Evolutionary conservation across 2,113 vertebrate species (phyloP).

Genomic region (Dinomys branickii): DNA sequence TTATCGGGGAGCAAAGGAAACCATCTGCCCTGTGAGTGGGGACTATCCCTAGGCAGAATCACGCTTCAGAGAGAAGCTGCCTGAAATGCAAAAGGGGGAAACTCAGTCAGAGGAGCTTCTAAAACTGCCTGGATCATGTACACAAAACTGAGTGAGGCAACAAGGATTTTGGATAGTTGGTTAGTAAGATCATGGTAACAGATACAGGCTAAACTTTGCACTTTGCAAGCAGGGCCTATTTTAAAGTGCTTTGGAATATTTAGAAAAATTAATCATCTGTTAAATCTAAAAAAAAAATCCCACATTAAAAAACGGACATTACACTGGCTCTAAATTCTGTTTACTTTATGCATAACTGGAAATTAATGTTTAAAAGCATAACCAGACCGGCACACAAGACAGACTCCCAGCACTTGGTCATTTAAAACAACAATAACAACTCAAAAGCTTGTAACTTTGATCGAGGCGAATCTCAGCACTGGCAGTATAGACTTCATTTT

Average conservation of each 20-base stretch:
- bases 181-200: slow-evolving; percentile 14
- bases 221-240: slow-evolving; percentile 29
- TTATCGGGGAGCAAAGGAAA: not conserved
- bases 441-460: not conserved
- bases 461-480: not conserved
- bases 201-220: not conserved
- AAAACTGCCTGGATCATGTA: not conserved
- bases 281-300: not conserved
- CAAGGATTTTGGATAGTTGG: slow-evolving; percentile 26
- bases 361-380: slow-evolving; percentile 57
- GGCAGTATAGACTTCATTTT: not conserved
- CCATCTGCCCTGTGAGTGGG: not conserved
- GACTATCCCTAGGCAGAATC: not conserved
- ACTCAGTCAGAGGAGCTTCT: not conserved
- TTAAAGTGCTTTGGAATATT: slow-evolving; percentile 45
- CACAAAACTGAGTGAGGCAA: not conserved
- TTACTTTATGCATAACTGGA: not conserved
- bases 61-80: not conserved
- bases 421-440: not conserved
- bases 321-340: not conserved
- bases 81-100: not conserved
- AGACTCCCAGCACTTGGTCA: not conserved
- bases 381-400: not conserved
- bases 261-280: slow-evolving; percentile 54
- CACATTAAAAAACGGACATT: not conserved